These are phyloP conservation scores for Eretmodus cyanostictus DNA, from an alignment of 2,113 vertebrate genomes.

Conservation along the genomic window DNA sequence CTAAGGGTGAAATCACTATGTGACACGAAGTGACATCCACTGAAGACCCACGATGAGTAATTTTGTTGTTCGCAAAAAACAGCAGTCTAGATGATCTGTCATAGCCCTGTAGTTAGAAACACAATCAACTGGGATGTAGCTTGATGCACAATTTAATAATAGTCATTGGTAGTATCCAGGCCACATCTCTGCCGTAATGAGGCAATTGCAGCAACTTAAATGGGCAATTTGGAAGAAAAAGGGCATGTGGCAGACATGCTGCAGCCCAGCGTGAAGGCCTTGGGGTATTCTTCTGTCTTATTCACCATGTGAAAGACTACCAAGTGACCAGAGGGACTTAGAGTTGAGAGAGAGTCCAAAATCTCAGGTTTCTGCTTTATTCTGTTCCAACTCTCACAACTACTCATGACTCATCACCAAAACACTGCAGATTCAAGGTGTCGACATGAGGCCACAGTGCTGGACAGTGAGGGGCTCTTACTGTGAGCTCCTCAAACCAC, in stretches of 20 bases:
- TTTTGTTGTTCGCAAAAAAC: not conserved
- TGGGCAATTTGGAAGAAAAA: not conserved
- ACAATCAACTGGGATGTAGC: not conserved
- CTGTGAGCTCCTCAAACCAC: not conserved
- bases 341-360: not conserved
- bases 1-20: not conserved
- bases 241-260: not conserved
- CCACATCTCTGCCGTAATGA: not conserved
- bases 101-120: not conserved
- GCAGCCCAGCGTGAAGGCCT: not conserved
- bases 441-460: not conserved
- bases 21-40: not conserved
- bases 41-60: not conserved
- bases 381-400: not conserved
- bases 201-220: not conserved
- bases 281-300: not conserved
- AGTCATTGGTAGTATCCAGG: not conserved
- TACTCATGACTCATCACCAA: not conserved
- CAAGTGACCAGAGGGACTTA: not conserved
- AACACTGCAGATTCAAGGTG: not conserved
- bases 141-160: not conserved
- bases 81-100: not conserved
- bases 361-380: not conserved
- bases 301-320: not conserved
- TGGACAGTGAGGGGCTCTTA: not conserved